Conservation (phyloP, 2,888 invertebrate species). For the Synergus laeviventris region DNA sequence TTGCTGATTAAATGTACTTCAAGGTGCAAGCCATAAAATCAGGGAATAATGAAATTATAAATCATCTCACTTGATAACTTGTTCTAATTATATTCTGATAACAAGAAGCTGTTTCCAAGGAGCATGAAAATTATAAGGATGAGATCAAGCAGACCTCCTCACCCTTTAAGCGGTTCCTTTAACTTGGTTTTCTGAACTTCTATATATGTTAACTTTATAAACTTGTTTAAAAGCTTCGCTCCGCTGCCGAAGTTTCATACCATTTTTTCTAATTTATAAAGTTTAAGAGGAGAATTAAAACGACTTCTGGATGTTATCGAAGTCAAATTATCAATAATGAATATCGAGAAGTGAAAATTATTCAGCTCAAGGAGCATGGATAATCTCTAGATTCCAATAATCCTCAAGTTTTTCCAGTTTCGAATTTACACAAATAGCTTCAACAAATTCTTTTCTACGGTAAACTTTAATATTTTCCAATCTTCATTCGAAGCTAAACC, state of each 20-base stretch:
- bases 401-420: not conserved
- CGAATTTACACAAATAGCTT: too few species aligned
- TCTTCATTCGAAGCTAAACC: not conserved
- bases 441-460: too few species aligned
- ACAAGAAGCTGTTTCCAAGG: conserved; percentile 13
- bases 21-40: not conserved
- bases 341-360: conserved; percentile 4
- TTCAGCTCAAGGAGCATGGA: not conserved
- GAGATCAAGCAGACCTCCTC: conserved; percentile 17
- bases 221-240: conserved; percentile 36
- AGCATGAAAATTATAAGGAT: conserved; percentile 29
- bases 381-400: not conserved
- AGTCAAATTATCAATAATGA: conserved; percentile 27
- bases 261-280: conserved; percentile 39
- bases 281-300: conserved; percentile 36
- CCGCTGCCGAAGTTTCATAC: conserved; percentile 18
- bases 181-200: conserved; percentile 27
- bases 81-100: conserved; percentile 28
- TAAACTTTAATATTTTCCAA: not conserved
- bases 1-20: conserved; percentile 9
- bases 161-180: conserved; percentile 20
- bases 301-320: conserved; percentile 31
- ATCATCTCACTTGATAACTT: conserved; percentile 5
- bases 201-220: conserved; percentile 36
- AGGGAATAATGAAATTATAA: conserved; percentile 11